phyloP scores from a whole-genome alignment of 1,140 invertebrate species.

The Drosophila mojavensis region DNA sequence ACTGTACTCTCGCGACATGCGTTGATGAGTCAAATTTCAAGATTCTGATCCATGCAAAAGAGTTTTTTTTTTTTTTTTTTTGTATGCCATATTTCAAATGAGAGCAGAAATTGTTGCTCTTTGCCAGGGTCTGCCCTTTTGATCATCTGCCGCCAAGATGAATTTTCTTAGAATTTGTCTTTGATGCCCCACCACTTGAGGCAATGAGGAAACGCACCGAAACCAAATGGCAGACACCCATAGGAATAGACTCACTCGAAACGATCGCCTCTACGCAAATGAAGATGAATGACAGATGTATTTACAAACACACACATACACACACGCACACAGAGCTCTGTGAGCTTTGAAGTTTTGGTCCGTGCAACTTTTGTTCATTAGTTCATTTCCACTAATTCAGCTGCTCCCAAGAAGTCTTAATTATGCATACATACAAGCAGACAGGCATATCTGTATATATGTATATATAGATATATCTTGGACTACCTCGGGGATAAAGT shows the following conservation, averaged over 20 bases:
- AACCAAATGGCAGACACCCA: constrained; percentile 29
- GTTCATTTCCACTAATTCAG: constrained; percentile 63
- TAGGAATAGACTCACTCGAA: constrained; percentile 60
- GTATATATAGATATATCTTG: constrained; percentile 21
- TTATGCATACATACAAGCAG: constrained; percentile 36
- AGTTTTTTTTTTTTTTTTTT: constrained; percentile 9
- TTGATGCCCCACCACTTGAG: constrained; percentile 36
- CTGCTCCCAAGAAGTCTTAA: constrained; percentile 58
- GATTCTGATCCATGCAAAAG: constrained; percentile 63
- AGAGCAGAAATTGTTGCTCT: constrained; percentile 46
- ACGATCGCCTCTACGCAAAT: constrained; percentile 63
- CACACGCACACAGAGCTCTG: constrained; percentile 8
- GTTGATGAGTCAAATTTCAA: constrained; percentile 31
- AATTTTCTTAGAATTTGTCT: constrained; percentile 67
- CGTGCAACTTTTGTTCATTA: constrained; percentile 71
- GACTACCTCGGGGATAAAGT: not conserved
- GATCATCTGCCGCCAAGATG: constrained; percentile 63
- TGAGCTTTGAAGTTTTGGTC: constrained; percentile 60
- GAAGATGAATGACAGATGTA: constrained; percentile 76
- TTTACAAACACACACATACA: not conserved
- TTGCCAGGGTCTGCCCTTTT: constrained; percentile 36
- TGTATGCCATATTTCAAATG: constrained; percentile 59
- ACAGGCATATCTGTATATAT: not conserved
- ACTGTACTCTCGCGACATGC: constrained; percentile 15
- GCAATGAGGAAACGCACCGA: constrained; percentile 54